Conservation (phyloP, 2,797 vertebrate genomes). For the Sebastes melanostomus region DNA sequence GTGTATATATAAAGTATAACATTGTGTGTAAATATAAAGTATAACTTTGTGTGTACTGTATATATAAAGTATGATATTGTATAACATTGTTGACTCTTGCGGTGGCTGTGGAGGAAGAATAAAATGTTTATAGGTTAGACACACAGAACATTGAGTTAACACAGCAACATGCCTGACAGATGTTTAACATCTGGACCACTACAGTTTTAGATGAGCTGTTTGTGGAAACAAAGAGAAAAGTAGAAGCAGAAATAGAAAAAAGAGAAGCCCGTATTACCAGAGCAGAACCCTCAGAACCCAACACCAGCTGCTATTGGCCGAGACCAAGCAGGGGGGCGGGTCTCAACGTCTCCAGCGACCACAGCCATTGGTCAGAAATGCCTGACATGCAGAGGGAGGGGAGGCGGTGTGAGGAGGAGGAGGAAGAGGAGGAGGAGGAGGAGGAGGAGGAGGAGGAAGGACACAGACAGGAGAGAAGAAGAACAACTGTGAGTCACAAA, state of each 20-base stretch:
- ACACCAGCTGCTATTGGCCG: slow-evolving; percentile 52
- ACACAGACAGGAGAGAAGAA: slow-evolving; percentile 56
- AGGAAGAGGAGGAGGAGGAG: slow-evolving; percentile 26
- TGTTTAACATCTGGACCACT: too few relatives aligned
- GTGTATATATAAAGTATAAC: not conserved
- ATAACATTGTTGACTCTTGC: too few relatives aligned
- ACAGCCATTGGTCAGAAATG: slow-evolving; percentile 84
- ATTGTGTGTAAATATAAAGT: not conserved
- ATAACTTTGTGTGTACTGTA: not conserved
- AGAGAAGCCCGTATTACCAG: slow-evolving; percentile 65
- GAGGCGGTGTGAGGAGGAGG: slow-evolving; percentile 38
- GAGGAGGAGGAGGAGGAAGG: slow-evolving; percentile 19
- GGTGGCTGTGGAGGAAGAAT: too few relatives aligned
- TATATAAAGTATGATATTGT: not conserved
- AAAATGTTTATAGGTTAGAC: too few relatives aligned
- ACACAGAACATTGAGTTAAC: not conserved
- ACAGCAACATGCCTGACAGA: not conserved
- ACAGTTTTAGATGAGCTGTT: too few relatives aligned
- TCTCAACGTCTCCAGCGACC: slow-evolving; percentile 65
- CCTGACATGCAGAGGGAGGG: slow-evolving; percentile 79
- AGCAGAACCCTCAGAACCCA: not conserved
- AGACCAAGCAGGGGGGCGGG: slow-evolving; percentile 52
- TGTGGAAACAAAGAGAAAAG: not conserved
- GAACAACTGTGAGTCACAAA: slow-evolving; percentile 44
- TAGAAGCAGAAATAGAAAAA: not conserved